Percentiles rank a stretch among this genome's conserved stretches.
Evolutionary conservation across 2,113 vertebrate species (phyloP).

Genomic region (Tamias sibiricus): DNA sequence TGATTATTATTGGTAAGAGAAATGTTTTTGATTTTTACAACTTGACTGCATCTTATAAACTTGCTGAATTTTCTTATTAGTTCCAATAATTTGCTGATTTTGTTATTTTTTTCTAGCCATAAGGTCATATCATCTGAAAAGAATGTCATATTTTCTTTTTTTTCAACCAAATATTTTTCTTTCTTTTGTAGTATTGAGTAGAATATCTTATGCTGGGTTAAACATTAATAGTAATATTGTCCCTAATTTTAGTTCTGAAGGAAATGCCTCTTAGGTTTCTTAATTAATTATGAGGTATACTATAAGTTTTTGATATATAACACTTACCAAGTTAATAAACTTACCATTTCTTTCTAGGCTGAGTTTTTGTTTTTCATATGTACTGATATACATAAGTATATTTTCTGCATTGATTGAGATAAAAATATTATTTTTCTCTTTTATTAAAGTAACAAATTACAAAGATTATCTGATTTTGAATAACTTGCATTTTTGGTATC

Average conservation of each 20-base stretch:
- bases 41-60: not conserved
- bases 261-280: not conserved
- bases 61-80: not conserved
- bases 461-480: not conserved
- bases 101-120: not conserved
- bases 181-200: not conserved
- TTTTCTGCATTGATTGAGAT: not conserved
- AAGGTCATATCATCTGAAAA: not conserved
- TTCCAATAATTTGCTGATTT: not conserved
- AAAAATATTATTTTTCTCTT: not conserved
- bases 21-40: not conserved
- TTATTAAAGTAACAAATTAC: not conserved
- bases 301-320: not conserved
- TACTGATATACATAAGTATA: not conserved
- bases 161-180: not conserved
- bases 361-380: not conserved
- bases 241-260: conserved; percentile 4
- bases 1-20: not conserved
- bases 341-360: not conserved
- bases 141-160: not conserved
- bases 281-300: not conserved
- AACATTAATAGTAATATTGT: not conserved
- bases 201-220: not conserved
- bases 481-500: not conserved
- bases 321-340: not conserved